Percentiles rank a stretch among this genome's conserved stretches.
Evolutionary conservation across 2,888 invertebrate genomes (phyloP).

Genomic region (Nemotelus nigrinus): DNA sequence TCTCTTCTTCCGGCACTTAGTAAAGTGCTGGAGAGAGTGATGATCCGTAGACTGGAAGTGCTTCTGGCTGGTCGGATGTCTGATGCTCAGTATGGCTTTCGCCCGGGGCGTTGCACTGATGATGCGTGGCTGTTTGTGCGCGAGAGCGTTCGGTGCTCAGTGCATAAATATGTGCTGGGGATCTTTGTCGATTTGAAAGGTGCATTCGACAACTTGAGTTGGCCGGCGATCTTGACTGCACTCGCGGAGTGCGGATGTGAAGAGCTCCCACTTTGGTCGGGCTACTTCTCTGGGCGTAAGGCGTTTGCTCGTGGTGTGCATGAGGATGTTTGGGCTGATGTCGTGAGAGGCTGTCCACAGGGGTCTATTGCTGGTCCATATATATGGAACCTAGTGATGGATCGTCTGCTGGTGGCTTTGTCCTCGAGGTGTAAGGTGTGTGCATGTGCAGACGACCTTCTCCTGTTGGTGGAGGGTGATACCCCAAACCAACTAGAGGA

Average conservation of each 20-base stretch:
- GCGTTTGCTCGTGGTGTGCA: neutral
- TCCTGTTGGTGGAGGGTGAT: neutral
- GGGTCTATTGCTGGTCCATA: constrained; percentile 9
- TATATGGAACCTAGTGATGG: constrained; percentile 21
- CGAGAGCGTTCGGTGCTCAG: neutral
- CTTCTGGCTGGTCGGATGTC: neutral
- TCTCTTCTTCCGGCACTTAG: too few relatives aligned
- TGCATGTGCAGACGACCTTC: neutral
- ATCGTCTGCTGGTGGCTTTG: neutral
- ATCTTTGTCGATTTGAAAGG: neutral
- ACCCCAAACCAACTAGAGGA: neutral
- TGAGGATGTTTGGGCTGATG: neutral
- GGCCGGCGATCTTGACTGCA: neutral
- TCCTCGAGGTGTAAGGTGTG: neutral
- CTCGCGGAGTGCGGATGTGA: too few relatives aligned
- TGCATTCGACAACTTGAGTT: neutral
- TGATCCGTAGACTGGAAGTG: neutral
- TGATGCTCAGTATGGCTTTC: neutral
- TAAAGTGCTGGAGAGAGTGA: neutral
- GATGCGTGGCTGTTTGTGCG: neutral
- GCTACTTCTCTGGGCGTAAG: neutral
- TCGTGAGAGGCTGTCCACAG: constrained; percentile 4
- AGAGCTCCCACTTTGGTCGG: neutral
- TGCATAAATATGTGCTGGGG: neutral
- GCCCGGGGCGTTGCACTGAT: neutral